These are phyloP conservation scores for Chionodraco myersi DNA, from an alignment of 2,113 vertebrate genomes.

Conservation along the genomic window DNA sequence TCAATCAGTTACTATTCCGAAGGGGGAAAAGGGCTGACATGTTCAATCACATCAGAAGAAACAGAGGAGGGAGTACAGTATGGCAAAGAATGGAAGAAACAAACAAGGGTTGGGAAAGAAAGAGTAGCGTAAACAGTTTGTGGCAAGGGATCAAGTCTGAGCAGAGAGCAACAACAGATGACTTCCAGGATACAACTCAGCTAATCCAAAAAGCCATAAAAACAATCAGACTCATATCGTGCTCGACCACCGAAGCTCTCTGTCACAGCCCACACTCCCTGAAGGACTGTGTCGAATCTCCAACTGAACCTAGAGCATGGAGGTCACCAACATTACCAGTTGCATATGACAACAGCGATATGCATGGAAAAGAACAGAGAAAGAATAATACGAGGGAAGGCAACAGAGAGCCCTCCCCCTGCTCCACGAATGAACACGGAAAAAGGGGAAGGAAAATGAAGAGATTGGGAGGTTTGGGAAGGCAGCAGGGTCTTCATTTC, in stretches of 20 bases:
- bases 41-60: constrained; percentile 3
- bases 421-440: constrained; percentile 24
- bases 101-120: neutral
- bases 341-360: constrained; percentile 21
- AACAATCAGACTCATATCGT: constrained; percentile 3
- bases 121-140: constrained; percentile 6
- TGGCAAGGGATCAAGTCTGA: constrained; percentile 32
- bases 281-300: neutral
- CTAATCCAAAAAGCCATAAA: constrained; percentile 2
- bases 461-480: constrained; percentile 61
- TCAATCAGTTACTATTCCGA: constrained; percentile 5
- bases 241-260: neutral
- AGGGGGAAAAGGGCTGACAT: constrained; percentile 10
- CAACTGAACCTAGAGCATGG: neutral
- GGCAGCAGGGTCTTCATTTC: constrained; percentile 80
- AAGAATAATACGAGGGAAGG: constrained; percentile 24
- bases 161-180: constrained; percentile 20
- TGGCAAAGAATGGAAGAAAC: neutral
- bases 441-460: constrained; percentile 49
- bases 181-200: constrained; percentile 6
- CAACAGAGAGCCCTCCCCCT: constrained; percentile 33
- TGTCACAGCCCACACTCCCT: neutral
- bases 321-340: neutral
- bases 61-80: neutral
- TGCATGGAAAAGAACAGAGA: constrained; percentile 26